Conservation (phyloP, 2,113 vertebrate genomes). For the Heterochromis multidens region DNA sequence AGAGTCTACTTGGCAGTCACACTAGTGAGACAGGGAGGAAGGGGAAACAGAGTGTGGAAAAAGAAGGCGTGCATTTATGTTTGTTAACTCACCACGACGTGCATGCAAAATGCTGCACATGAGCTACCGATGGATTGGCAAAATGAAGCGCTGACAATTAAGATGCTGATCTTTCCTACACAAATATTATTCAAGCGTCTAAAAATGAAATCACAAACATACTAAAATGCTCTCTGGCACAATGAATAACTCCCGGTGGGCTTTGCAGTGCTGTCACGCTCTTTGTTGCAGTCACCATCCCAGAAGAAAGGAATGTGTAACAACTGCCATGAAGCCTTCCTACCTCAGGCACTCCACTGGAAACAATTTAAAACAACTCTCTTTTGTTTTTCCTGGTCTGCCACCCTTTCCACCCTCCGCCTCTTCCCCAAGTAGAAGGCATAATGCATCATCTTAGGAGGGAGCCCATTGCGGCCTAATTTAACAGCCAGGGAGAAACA, state of each 20-base stretch:
- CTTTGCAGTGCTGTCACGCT: slow-evolving; percentile 49
- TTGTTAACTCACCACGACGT: slow-evolving; percentile 36
- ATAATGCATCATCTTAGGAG: slow-evolving; percentile 61
- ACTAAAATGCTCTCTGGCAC: slow-evolving; percentile 25
- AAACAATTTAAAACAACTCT: slow-evolving; percentile 56
- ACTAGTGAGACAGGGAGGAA: slow-evolving; percentile 40
- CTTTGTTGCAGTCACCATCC: slow-evolving; percentile 32
- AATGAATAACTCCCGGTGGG: slow-evolving; percentile 43
- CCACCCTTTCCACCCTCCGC: slow-evolving; percentile 5
- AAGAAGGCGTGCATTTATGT: slow-evolving; percentile 31
- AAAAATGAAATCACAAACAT: slow-evolving; percentile 32
- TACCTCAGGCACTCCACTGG: slow-evolving; percentile 53
- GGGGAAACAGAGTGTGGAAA: neutral
- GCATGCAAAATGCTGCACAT: slow-evolving; percentile 41
- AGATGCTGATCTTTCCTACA: slow-evolving; percentile 39
- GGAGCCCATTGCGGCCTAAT: slow-evolving; percentile 38
- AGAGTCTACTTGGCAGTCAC: slow-evolving; percentile 65
- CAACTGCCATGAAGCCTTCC: slow-evolving; percentile 44
- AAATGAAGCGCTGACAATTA: slow-evolving; percentile 58
- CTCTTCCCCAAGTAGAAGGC: slow-evolving; percentile 37
- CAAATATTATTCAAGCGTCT: slow-evolving; percentile 10
- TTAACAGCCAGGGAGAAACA: slow-evolving; percentile 56
- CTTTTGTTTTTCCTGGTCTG: slow-evolving; percentile 41
- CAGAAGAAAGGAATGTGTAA: slow-evolving; percentile 51
- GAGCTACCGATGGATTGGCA: slow-evolving; percentile 36